Percentiles rank a stretch among this genome's conserved stretches.
Conservation (phyloP, 2,888 invertebrate species). For the Phengaris arion region DNA sequence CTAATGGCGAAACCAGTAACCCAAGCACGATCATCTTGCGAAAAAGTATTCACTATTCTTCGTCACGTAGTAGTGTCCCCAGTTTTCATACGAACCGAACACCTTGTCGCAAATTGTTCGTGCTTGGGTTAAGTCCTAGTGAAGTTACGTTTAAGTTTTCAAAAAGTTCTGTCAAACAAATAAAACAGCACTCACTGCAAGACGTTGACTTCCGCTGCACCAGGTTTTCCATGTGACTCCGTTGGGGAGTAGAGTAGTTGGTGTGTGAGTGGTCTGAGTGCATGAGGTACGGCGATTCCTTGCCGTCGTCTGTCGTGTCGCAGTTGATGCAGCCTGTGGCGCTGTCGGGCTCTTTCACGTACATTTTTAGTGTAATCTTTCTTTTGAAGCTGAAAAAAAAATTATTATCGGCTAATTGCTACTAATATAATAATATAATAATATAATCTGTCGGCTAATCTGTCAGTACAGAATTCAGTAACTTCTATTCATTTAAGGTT, state of each 20-base stretch:
- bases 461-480: too few relatives aligned
- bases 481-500: too few relatives aligned
- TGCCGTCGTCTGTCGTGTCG: slow-evolving; percentile 5
- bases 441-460: too few relatives aligned
- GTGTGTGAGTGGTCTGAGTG: not conserved
- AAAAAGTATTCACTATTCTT: too few relatives aligned
- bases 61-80: too few relatives aligned
- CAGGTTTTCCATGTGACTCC: not conserved
- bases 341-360: not conserved
- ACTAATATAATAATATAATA: too few relatives aligned
- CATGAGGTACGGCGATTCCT: slow-evolving; percentile 19
- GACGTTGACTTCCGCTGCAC: slow-evolving; percentile 14
- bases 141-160: not conserved
- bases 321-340: slow-evolving; percentile 20
- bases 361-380: not conserved
- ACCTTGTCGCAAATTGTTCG: too few relatives aligned
- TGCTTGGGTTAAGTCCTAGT: too few relatives aligned
- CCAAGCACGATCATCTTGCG: too few relatives aligned
- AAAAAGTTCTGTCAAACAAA: not conserved
- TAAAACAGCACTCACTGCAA: not conserved
- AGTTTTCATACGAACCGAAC: too few relatives aligned
- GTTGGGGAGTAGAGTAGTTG: not conserved
- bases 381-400: not conserved
- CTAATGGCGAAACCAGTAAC: too few relatives aligned
- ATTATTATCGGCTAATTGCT: not conserved